These are phyloP conservation scores for Cloeon dipterum DNA, from an alignment of 2,888 invertebrate species.

Conservation along the genomic window DNA sequence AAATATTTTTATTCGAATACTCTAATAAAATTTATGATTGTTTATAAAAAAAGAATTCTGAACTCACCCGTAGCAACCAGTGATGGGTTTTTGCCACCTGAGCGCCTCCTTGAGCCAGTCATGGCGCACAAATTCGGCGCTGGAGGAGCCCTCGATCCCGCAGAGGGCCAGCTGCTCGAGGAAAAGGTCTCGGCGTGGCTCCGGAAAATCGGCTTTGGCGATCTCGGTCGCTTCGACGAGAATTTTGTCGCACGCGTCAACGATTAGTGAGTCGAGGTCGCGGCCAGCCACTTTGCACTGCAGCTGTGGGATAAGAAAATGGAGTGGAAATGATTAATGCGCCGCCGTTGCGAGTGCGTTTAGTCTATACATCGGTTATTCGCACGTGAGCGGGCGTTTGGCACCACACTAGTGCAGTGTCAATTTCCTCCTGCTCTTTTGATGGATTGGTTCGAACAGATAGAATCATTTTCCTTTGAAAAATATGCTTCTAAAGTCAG, in stretches of 20 bases:
- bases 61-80: slow-evolving; percentile 17
- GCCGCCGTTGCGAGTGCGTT: no score
- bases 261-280: background rate
- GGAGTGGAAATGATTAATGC: background rate
- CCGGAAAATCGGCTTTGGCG: slow-evolving; percentile 13
- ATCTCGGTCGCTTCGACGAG: slow-evolving; percentile 14
- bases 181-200: slow-evolving; percentile 13
- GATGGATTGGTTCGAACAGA: no score
- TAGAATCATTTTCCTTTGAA: no score
- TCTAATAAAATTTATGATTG: background rate
- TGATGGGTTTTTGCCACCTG: slow-evolving; percentile 17
- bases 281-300: background rate
- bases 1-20: background rate
- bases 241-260: slow-evolving; percentile 12
- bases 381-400: no score
- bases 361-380: background rate
- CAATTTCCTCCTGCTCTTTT: no score
- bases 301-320: background rate
- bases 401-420: no score
- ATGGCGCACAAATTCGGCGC: slow-evolving; percentile 17
- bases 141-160: slow-evolving; percentile 21
- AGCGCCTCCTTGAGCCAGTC: slow-evolving; percentile 17
- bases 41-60: background rate
- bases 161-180: slow-evolving; percentile 21
- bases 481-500: no score